Evolutionary conservation across 2,113 vertebrate genomes (phyloP).

Genomic region (Oryzias celebensis): DNA sequence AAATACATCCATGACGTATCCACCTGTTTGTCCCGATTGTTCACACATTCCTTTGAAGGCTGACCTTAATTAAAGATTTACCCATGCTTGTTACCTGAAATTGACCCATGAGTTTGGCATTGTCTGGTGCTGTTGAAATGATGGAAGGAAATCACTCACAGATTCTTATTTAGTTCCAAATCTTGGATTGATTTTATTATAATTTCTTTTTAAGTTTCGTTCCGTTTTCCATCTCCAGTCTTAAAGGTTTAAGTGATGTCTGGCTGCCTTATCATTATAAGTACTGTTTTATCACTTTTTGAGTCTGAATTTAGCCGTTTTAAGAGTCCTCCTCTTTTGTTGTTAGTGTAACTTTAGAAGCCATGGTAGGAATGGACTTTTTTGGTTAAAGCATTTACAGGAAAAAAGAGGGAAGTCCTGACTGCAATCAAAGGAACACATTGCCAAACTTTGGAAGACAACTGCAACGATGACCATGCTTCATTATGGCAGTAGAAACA

Average conservation of each 20-base stretch:
- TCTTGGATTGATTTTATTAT: conserved; percentile 23
- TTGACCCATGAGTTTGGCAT: conserved; percentile 16
- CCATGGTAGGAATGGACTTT: too few species aligned
- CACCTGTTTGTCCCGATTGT: conserved; percentile 10
- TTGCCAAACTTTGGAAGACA: conserved; percentile 27
- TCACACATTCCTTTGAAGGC: conserved; percentile 27
- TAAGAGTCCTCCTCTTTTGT: conserved; percentile 3
- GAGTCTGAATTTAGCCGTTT: conserved; percentile 30
- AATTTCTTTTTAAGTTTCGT: conserved; percentile 4
- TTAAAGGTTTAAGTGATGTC: conserved; percentile 48
- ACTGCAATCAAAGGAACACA: conserved; percentile 6
- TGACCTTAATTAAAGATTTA: conserved; percentile 22
- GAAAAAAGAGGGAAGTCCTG: conserved; percentile 1
- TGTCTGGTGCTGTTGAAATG: conserved; percentile 2
- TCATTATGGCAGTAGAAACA: not conserved
- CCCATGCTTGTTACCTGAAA: conserved; percentile 26
- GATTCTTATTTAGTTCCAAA: conserved; percentile 29
- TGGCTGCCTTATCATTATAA: conserved; percentile 68
- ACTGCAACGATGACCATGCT: conserved; percentile 25
- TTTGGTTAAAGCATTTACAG: conserved; percentile 8
- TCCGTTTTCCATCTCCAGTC: conserved; percentile 36
- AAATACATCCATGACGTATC: conserved; percentile 23
- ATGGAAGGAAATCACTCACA: not conserved
- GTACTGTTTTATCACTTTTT: conserved; percentile 54
- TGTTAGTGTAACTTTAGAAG: conserved; percentile 4